These are phyloP conservation scores for Tetragnatha montana DNA, from an alignment of 2,888 invertebrate genomes.

Conservation along the genomic window DNA sequence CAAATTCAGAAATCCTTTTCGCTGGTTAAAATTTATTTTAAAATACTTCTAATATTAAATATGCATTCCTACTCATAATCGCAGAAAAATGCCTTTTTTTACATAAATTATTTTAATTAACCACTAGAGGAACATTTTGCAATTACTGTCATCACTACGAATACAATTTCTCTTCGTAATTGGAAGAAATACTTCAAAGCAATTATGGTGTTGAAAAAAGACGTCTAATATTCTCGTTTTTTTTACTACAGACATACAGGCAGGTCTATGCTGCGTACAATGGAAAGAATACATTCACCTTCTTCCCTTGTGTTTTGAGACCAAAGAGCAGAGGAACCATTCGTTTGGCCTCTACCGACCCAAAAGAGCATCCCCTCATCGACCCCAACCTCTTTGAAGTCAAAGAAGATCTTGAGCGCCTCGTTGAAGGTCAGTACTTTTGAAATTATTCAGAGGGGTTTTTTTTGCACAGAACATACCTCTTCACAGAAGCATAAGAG, in stretches of 20 bases:
- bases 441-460: neutral
- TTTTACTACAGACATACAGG: constrained; percentile 42
- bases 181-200: neutral
- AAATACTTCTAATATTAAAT: neutral
- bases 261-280: constrained; percentile 56
- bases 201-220: neutral
- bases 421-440: constrained; percentile 56
- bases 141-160: neutral
- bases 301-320: constrained; percentile 55
- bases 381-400: constrained; percentile 61
- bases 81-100: no score
- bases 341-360: constrained; percentile 46
- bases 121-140: neutral
- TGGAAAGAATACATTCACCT: constrained; percentile 61
- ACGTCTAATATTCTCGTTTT: neutral
- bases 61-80: no score
- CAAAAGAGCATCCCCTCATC: constrained; percentile 51
- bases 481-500: neutral
- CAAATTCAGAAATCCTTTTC: neutral
- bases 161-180: neutral
- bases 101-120: no score
- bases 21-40: neutral
- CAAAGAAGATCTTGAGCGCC: constrained; percentile 28
- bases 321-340: constrained; percentile 64
- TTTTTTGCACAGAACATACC: neutral